Evolutionary conservation across 2,888 invertebrate genomes (phyloP).

Genomic region (Coenonympha glycerion): DNA sequence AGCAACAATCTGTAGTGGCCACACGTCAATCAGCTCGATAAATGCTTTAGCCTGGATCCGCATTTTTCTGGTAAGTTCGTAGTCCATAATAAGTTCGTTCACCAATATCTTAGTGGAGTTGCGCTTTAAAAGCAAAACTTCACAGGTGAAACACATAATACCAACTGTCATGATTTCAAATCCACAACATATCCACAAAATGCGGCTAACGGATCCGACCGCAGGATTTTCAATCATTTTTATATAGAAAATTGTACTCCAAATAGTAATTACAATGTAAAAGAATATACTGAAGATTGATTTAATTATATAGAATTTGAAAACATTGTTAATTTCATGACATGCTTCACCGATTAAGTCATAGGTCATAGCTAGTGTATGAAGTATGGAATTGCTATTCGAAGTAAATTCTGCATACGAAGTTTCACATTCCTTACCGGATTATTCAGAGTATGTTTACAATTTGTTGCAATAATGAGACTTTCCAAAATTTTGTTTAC

Average conservation of each 20-base stretch:
- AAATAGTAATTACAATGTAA: constrained; percentile 48
- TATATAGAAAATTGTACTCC: constrained; percentile 45
- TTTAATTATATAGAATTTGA: constrained; percentile 53
- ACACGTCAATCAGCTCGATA: constrained; percentile 51
- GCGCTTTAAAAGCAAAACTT: constrained; percentile 39
- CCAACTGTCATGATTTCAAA: constrained; percentile 16
- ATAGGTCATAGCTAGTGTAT: constrained; percentile 44
- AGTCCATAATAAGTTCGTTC: constrained; percentile 55
- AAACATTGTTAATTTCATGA: constrained; percentile 42
- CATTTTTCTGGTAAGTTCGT: constrained; percentile 45
- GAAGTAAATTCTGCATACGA: constrained; percentile 31
- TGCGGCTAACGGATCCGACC: constrained; percentile 20
- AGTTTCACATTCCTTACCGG: constrained; percentile 28
- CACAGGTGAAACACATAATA: constrained; percentile 44
- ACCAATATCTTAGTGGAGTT: constrained; percentile 45
- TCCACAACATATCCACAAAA: constrained; percentile 32
- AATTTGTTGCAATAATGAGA: constrained; percentile 33
- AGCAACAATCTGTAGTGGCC: constrained; percentile 37
- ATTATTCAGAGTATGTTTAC: constrained; percentile 19
- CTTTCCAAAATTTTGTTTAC: constrained; percentile 42
- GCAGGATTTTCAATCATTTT: constrained; percentile 30
- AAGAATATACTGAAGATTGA: constrained; percentile 46
- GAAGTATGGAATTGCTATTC: constrained; percentile 39
- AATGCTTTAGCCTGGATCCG: constrained; percentile 56
- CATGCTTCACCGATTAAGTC: constrained; percentile 44